These are phyloP conservation scores for Hirtodrosophila trivittata DNA, from an alignment of 2,888 invertebrate genomes.

Conservation along the genomic window DNA sequence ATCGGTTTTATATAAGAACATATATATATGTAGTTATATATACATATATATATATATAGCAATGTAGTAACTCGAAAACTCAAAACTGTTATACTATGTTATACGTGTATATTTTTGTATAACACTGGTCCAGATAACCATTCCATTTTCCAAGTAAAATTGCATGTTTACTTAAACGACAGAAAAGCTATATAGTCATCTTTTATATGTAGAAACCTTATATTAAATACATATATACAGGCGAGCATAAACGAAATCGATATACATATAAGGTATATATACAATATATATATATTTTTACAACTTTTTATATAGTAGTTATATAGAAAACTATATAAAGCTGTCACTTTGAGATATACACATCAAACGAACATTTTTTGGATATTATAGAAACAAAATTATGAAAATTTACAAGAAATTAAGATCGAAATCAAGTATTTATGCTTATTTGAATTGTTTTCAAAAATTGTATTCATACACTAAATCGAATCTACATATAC, in stretches of 20 bases:
- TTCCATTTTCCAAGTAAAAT: constrained; percentile 62
- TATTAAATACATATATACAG: constrained; percentile 37
- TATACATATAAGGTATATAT: constrained; percentile 38
- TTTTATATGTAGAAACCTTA: constrained; percentile 59
- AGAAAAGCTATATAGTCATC: constrained; percentile 71
- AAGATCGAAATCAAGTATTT: constrained; percentile 49
- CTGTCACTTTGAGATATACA: constrained; percentile 51
- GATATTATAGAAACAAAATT: constrained; percentile 45
- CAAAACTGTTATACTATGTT: constrained; percentile 69
- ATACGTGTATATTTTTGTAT: constrained; percentile 60
- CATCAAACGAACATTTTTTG: constrained; percentile 46
- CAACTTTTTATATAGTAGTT: constrained; percentile 68
- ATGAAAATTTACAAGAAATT: constrained; percentile 58
- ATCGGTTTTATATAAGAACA: constrained; percentile 43
- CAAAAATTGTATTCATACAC: constrained; percentile 19
- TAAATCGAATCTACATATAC: constrained; percentile 32
- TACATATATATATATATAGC: constrained; percentile 40
- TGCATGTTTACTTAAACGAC: constrained; percentile 49
- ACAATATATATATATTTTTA: constrained; percentile 69
- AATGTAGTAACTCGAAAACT: constrained; percentile 59
- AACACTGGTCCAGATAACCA: constrained; percentile 69
- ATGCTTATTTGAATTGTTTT: constrained; percentile 40
- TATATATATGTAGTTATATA: constrained; percentile 27
- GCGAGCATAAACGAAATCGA: constrained; percentile 29
- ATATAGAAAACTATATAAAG: constrained; percentile 59